Evolutionary conservation across 2,113 vertebrate genomes (phyloP).

Genomic region (Entosphenus tridentatus): DNA sequence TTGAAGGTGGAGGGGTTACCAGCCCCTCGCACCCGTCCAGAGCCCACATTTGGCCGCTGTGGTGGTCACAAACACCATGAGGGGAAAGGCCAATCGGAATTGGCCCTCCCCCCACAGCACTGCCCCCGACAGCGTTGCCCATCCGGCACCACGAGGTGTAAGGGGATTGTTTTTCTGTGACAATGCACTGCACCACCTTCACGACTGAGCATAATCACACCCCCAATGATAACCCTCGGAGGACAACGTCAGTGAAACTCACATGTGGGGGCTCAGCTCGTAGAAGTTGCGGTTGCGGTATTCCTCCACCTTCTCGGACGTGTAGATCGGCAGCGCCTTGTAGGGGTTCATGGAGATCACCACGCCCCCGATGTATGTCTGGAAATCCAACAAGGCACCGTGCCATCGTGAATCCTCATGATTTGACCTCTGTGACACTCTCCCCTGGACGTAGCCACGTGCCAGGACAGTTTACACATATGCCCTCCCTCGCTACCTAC

Average conservation of each 20-base stretch:
- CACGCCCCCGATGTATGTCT: constrained; percentile 38
- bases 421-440: background rate
- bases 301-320: constrained; percentile 21
- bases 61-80: too few relatives aligned
- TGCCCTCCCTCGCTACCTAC: background rate
- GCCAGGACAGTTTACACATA: background rate
- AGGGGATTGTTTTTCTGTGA: too few relatives aligned
- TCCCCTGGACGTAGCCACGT: background rate
- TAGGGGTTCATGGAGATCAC: constrained; percentile 38
- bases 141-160: too few relatives aligned
- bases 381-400: rapidly evolving
- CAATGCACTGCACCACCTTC: too few relatives aligned
- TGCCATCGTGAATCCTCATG: background rate
- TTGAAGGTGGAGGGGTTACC: too few relatives aligned
- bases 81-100: too few relatives aligned
- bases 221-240: too few relatives aligned
- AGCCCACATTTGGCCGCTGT: too few relatives aligned
- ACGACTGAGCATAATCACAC: too few relatives aligned
- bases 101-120: too few relatives aligned
- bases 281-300: constrained; percentile 29
- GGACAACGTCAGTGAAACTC: constrained; percentile 12
- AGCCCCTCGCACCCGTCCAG: too few relatives aligned
- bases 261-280: constrained; percentile 36
- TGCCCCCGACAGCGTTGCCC: too few relatives aligned
- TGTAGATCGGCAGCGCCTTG: constrained; percentile 28